Base-by-base conservation (phyloP, 1,140 invertebrate species). In the Steinernema feltiae region DNA sequence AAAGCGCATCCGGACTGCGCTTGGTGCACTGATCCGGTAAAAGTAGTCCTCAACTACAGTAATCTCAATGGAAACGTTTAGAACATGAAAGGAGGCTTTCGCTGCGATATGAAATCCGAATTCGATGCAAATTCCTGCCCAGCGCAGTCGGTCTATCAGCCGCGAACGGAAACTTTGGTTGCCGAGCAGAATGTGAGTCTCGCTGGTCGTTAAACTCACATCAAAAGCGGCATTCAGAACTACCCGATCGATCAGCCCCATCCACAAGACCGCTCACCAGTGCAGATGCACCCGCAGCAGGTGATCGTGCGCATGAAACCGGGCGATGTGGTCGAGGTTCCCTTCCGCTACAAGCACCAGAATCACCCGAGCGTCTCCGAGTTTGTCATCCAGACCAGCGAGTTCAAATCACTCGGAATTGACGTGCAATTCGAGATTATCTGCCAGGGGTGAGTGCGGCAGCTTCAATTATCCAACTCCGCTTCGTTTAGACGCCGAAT, bases 271-370 rank as follows among this genome's bases (percentile, higher is more conserved):
- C 46, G 48, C 31, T 80, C 83, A 2, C 32, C 78, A 18, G 82
- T 81, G 21, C 83, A 84, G 35, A 73, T 85, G 15, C 82, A 84
- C 35, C 83, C 83, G 24, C 83, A 84, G 78, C 84, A 85, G 63
- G 83, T 84, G 48, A 74, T 84, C 30, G 73, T 83, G 27, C 74
- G 75, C 41, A 84, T 83, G 78, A 84, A 83, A 70, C 83, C 82
- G 21, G 83, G 84, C 2, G 83, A 86, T 48, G 69, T 75, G 15
- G 72, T 85, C 7, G 80, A 82, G 31, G 82, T 86, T 30, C 82
- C 85, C 29, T 86, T 85, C 77, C 82, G 76, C 30, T 85, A 85
- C 72, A 70, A 82, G 2, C 84, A 85, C 71, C 77, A 75, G 72
- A 48, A 32, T 48, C 77, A 32, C 41, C 70, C 30, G 71, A 83